Conservation (phyloP, 2,797 vertebrate genomes). For the Oreochromis grahami region DNA sequence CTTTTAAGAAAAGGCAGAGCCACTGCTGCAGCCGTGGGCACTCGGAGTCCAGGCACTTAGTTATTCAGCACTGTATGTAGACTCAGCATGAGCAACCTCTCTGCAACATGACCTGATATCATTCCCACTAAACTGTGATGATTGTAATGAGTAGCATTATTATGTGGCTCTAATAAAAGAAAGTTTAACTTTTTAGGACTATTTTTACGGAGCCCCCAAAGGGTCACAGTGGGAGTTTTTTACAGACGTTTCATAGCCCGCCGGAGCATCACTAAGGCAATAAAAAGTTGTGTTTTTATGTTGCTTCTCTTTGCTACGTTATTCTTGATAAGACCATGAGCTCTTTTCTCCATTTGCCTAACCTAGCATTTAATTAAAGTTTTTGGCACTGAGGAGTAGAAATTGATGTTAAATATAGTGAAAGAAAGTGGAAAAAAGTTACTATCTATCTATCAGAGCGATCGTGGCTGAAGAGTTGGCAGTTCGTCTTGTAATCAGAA, state of each 20-base stretch:
- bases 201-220: background rate
- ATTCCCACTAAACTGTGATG: background rate
- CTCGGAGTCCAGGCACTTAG: background rate
- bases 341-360: background rate
- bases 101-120: background rate
- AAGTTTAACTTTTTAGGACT: background rate
- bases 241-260: background rate
- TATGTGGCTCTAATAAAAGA: background rate
- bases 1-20: constrained; percentile 13
- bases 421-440: background rate
- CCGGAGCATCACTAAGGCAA: background rate
- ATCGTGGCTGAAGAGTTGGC: no score
- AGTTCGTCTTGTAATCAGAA: no score
- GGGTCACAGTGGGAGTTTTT: background rate
- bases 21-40: background rate
- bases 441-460: no score
- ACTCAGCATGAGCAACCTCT: background rate
- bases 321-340: background rate
- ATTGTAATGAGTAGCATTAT: background rate
- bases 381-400: background rate
- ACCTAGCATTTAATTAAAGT: background rate
- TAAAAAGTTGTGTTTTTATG: background rate
- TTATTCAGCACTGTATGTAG: background rate
- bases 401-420: background rate
- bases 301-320: background rate